Conservation (phyloP, 2,113 vertebrate genomes). For the Pygoscelis adeliae region DNA sequence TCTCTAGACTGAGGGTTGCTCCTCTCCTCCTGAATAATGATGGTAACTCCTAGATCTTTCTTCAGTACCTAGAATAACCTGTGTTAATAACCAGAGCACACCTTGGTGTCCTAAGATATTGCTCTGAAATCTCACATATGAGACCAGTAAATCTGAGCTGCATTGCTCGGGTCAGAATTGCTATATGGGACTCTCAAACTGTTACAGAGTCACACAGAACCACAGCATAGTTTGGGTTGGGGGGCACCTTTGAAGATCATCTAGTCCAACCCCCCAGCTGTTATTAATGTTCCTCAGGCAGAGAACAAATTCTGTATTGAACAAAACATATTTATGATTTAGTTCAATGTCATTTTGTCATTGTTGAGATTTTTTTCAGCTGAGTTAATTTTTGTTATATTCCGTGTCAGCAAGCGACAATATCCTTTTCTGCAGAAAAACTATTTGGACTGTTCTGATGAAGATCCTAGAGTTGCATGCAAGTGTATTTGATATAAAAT, state of each 20-base stretch:
- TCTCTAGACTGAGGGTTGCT: background rate
- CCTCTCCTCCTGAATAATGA: background rate
- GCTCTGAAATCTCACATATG: background rate
- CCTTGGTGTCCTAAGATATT: background rate
- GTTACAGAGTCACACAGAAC: background rate
- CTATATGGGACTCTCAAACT: background rate
- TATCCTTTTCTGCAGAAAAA: background rate
- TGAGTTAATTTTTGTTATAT: background rate
- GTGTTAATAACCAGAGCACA: background rate
- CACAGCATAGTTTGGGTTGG: background rate
- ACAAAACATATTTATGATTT: background rate
- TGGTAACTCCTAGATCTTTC: background rate
- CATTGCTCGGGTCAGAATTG: background rate
- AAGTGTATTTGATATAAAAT: background rate
- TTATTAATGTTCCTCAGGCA: background rate
- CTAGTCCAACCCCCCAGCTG: background rate
- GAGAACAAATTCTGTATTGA: background rate
- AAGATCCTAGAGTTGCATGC: background rate
- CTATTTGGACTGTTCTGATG: background rate
- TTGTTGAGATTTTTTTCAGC: background rate
- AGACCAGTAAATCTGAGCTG: background rate
- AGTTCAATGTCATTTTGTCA: background rate
- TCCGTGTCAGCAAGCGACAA: background rate
- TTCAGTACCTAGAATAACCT: background rate
- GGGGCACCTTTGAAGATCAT: background rate